phyloP scores from a whole-genome alignment of 2,888 invertebrate genomes.

The Cepaea hortensis region DNA sequence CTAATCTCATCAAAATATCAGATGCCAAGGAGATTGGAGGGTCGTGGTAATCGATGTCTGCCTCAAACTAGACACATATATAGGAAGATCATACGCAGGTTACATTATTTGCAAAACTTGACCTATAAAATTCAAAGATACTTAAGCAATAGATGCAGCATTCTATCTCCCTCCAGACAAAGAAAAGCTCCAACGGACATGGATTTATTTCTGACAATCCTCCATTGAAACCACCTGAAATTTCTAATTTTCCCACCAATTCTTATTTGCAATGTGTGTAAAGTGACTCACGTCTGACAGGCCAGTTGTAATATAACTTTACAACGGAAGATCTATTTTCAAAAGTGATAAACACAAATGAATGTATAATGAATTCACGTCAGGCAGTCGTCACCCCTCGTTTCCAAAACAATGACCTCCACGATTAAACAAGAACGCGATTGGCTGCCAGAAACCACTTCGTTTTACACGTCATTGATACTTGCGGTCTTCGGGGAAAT shows the following conservation, averaged over 20 bases:
- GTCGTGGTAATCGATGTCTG: too few relatives aligned
- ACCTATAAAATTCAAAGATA: too few relatives aligned
- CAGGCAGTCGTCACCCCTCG: background rate
- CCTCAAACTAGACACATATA: too few relatives aligned
- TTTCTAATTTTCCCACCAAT: background rate
- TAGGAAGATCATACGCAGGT: too few relatives aligned
- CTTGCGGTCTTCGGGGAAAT: constrained; percentile 43
- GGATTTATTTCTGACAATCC: too few relatives aligned
- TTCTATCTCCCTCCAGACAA: too few relatives aligned
- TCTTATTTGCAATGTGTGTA: background rate
- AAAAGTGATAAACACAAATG: constrained; percentile 31
- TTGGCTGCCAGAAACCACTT: constrained; percentile 11
- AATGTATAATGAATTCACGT: constrained; percentile 14
- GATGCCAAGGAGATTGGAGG: too few relatives aligned
- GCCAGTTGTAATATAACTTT: background rate
- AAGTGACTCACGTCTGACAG: background rate
- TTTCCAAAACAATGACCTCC: background rate
- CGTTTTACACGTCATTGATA: constrained; percentile 33
- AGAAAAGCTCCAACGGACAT: too few relatives aligned
- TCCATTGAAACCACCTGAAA: background rate
- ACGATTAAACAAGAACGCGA: constrained; percentile 12
- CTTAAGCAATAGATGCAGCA: too few relatives aligned
- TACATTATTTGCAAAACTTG: too few relatives aligned
- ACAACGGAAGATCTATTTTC: background rate
- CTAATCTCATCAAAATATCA: too few relatives aligned